Evolutionary conservation across 2,797 vertebrate species (phyloP).

Genomic region (Clamator glandarius): DNA sequence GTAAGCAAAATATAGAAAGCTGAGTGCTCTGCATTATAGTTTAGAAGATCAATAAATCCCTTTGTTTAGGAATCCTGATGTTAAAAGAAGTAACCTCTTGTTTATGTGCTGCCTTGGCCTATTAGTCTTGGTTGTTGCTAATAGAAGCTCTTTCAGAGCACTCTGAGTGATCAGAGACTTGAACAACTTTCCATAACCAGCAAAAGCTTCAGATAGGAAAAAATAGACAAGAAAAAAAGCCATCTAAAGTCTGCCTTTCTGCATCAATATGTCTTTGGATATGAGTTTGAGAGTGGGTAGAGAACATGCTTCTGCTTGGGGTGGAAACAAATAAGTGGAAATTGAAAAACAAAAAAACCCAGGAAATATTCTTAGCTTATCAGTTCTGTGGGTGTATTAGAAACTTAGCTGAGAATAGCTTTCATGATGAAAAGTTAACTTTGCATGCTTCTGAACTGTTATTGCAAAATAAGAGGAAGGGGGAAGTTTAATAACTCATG

Average conservation of each 20-base stretch:
- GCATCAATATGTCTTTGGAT: neutral
- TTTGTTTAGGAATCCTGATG: slow-evolving; percentile 57
- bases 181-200: slow-evolving; percentile 20
- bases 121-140: slow-evolving; percentile 29
- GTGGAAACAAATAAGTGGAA: slow-evolving; percentile 41
- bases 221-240: neutral
- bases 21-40: slow-evolving; percentile 40
- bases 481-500: slow-evolving; percentile 55
- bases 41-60: slow-evolving; percentile 52
- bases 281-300: slow-evolving; percentile 8
- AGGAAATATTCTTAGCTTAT: slow-evolving; percentile 67
- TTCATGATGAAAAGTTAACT: slow-evolving; percentile 52
- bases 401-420: slow-evolving; percentile 31
- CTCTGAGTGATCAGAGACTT: neutral
- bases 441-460: slow-evolving; percentile 38
- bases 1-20: slow-evolving; percentile 64
- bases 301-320: slow-evolving; percentile 16
- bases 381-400: slow-evolving; percentile 55
- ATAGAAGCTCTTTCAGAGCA: slow-evolving; percentile 56
- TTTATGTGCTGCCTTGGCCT: slow-evolving; percentile 42
- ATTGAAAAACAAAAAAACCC: neutral
- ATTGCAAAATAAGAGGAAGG: slow-evolving; percentile 57
- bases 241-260: neutral
- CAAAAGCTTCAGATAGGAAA: neutral
- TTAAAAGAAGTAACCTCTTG: slow-evolving; percentile 63